Base-by-base conservation (phyloP, 2,797 vertebrate species). In the Acrossocheilus wenchowensis region DNA sequence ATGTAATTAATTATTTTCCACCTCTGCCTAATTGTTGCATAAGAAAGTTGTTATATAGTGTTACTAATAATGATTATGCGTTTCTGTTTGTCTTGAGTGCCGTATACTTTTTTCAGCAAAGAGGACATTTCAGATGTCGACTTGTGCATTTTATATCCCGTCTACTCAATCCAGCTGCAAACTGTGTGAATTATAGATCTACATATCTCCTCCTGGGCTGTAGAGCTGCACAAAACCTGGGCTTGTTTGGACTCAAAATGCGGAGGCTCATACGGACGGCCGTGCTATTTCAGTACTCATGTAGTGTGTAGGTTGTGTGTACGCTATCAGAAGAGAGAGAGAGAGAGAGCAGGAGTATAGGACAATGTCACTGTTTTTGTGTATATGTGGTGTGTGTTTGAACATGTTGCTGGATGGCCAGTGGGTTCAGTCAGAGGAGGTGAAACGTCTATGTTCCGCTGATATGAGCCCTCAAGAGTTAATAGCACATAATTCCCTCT, bases 151-250 rank as follows among this genome's bases (percentile, higher is more conserved):
- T 86, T 57, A 30, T 81, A 64, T 84, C 30, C 41, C 66, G 66
- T 86, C 60, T 81, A n/a, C 72, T 78, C 50, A 86, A 84, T 86
- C 81, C 54, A 68, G 39, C 45, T 60, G 83, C 77, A 81, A 84
- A 88, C 82, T 66, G 36, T 87, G 71, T 81, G n/a, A 84, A 78
- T 88, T 88, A 87, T 84, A 88, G 79, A 88, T 87, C 26, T 72
- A 74, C 87, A 50, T 60, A 75, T 81, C 62, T 39, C 39, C 26
- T 83, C 39, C 41, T 78, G 45, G 78, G 66, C 77, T 79, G 43
- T 2, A 43, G 43, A 43, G 52, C 81, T 72, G 72, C 39, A 7
- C 52, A 83, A 71, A 79, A 75, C 43, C 26, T 85, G 19, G 2
- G 30, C 45, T 60, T 62, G 66, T 77, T 84, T 66, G 77, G 75